These are phyloP conservation scores for Montipora capricornis DNA, from an alignment of 64 coral and sea anemone genomes.

Conservation along the genomic window DNA sequence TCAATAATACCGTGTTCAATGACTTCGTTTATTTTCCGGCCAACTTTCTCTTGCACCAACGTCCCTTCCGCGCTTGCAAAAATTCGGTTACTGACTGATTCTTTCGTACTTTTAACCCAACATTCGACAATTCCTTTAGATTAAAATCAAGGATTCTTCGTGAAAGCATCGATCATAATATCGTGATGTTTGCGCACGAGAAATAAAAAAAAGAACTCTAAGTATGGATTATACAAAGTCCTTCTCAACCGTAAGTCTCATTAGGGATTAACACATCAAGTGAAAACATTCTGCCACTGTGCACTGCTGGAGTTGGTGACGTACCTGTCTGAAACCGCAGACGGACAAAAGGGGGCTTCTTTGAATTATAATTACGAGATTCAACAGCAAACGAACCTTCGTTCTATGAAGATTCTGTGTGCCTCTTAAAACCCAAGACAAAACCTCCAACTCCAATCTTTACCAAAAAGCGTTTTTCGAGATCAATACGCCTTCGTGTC, in stretches of 20 bases:
- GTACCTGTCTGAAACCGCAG: not conserved
- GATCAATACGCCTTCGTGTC: no score
- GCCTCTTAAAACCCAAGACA: no score
- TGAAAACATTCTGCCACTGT: not conserved
- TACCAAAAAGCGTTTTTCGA: no score
- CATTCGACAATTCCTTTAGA: not conserved
- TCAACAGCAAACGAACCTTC: no score
- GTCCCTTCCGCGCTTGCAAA: no score
- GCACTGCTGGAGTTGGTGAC: not conserved
- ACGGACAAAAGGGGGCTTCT: not conserved
- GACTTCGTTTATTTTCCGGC: not conserved
- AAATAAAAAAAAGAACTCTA: not conserved
- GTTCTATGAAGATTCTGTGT: no score
- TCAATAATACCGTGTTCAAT: not conserved
- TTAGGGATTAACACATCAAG: not conserved
- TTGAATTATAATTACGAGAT: no score
- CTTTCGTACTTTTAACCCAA: not conserved
- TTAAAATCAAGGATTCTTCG: not conserved
- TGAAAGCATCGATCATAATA: not conserved
- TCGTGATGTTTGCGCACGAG: not conserved
- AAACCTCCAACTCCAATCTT: no score
- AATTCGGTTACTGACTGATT: not conserved
- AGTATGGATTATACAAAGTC: constrained; percentile 1
- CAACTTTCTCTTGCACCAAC: not conserved
- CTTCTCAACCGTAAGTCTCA: not conserved